Evolutionary conservation across 2,888 invertebrate genomes (phyloP), one percentile per base, ranked within the genome.

Genomic region (Drymonia ruficornis): DNA sequence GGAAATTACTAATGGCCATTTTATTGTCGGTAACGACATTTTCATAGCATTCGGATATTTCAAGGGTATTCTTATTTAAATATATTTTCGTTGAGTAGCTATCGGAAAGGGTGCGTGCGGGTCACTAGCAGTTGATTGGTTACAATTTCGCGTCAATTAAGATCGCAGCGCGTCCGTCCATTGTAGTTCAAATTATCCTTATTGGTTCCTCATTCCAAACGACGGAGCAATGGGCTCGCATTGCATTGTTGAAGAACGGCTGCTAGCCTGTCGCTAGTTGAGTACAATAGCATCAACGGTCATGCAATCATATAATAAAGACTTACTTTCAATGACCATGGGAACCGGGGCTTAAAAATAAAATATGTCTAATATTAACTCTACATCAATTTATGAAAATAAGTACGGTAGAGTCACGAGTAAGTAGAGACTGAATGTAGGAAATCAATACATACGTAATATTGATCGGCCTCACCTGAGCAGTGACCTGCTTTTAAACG

Each of bases 121-220:
- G 78, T 83, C 81, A 78, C 65, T 74, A 74, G 76, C 78, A 68
- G 77, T 82, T 85, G 86, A 90, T 90, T 90, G 89, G 79, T 82
- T 83, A 83, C 89, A 88, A 89, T 89, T 90, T 89, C 80, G 87
- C 87, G 86, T 88, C 89, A 89, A 89, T 90, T 89, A 89, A 80
- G 75, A 70, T 65, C 65, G 67, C 61, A 68, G 65, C 55, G 49
- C 76, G 80, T 72, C 79, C 70, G 77, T 73, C 77, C 74, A 78
- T 78, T 83, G 76, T 77, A 78, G 69, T 72, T 80, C 81, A 85
- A 86, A 87, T 88, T 84, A 87, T 87, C 80, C 83, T 84, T 81
- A 90, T 90, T 89, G 90, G 87, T 85, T 86, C 84, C 86, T 86
- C 84, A 86, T 89, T 90, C 84, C 62, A 43, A 44, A 36, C 16